A percentile compares a stretch with the other conserved stretches of the same genome.
Evolutionary conservation across 2,113 vertebrate genomes (phyloP).

Genomic region (Climacteris rufus): DNA sequence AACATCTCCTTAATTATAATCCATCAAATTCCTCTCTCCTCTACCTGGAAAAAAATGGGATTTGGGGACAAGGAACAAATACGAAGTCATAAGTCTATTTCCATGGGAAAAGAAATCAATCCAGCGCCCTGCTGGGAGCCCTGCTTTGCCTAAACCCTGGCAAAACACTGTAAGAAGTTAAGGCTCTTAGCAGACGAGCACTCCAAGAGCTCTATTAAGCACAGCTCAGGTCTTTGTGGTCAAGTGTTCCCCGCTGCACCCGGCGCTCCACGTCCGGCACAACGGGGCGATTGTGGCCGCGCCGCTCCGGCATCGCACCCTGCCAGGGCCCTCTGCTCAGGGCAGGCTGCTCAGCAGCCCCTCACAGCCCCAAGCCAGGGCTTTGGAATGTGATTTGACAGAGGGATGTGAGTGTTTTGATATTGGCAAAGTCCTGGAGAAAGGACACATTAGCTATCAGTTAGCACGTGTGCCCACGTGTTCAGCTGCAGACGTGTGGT

Average conservation of each 20-base stretch:
- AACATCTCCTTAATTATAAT: conserved; percentile 31
- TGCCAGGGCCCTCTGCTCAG: neutral
- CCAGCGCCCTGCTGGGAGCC: neutral
- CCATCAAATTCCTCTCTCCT: conserved; percentile 4
- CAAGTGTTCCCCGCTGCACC: neutral
- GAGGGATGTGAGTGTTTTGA: neutral
- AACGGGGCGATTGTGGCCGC: neutral
- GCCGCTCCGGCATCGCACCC: neutral
- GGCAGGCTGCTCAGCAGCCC: neutral
- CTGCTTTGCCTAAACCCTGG: conserved; percentile 44
- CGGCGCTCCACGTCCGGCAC: accelerated
- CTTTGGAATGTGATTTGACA: neutral
- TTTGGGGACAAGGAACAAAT: conserved; percentile 20
- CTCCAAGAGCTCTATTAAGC: neutral
- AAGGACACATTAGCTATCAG: accelerated
- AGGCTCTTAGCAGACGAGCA: conserved; percentile 29
- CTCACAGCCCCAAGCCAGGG: accelerated
- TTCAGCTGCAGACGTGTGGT: neutral
- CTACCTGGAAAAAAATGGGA: conserved; percentile 10
- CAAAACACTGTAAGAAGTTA: conserved; percentile 54
- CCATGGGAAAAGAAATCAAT: conserved; percentile 42
- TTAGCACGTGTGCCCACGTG: neutral
- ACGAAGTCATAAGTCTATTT: neutral
- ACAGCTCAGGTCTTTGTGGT: neutral
- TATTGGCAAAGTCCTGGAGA: neutral